Conservation (phyloP, 2,797 vertebrate species). For the Girardinus metallicus region DNA sequence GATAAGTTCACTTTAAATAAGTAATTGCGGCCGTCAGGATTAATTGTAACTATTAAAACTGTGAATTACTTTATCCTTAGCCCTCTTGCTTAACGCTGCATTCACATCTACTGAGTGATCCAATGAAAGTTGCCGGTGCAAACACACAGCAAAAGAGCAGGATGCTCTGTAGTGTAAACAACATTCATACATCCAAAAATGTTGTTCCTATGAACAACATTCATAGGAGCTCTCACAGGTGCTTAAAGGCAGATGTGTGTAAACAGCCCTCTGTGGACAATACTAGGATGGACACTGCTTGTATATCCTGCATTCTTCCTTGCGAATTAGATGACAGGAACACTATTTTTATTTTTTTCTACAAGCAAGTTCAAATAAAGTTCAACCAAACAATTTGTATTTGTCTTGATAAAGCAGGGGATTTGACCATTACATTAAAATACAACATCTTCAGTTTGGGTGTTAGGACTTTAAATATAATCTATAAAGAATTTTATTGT, state of each 20-base stretch:
- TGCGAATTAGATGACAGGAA: background rate
- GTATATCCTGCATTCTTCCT: background rate
- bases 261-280: conserved; percentile 11
- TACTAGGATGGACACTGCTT: background rate
- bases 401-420: background rate
- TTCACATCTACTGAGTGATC: background rate
- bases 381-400: background rate
- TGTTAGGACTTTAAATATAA: background rate
- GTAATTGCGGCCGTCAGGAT: background rate
- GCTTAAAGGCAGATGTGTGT: conserved; percentile 2
- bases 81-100: background rate
- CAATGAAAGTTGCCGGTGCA: background rate
- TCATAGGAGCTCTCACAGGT: background rate
- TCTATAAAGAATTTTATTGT: background rate
- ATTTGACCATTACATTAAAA: background rate
- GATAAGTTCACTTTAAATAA: background rate
- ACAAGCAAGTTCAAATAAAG: background rate
- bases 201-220: too few species aligned
- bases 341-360: background rate
- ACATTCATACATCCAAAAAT: too few species aligned
- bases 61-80: background rate
- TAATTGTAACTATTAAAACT: background rate
- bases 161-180: background rate
- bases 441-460: background rate
- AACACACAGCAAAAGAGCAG: background rate